Evolutionary conservation across 2,797 vertebrate genomes (phyloP).

Genomic region (Cottoperca gobio): DNA sequence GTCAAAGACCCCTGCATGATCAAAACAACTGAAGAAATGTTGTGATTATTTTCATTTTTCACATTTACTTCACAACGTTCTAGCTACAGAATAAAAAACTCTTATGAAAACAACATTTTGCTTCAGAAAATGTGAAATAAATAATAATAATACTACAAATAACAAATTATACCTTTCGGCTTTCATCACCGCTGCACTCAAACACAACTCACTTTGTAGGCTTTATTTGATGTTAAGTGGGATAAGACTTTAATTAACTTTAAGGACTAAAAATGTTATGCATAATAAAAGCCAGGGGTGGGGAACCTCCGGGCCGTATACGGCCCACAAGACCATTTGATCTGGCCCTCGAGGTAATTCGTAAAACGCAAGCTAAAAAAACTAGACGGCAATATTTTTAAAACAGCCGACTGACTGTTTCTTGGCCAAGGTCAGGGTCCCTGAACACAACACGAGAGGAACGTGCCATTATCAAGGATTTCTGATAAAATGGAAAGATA

Average conservation of each 20-base stretch:
- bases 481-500: no score
- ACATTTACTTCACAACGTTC: neutral
- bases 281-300: neutral
- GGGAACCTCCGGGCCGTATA: no score
- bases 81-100: neutral
- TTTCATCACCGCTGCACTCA: neutral
- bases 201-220: neutral
- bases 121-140: neutral
- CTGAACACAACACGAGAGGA: no score
- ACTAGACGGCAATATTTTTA: no score
- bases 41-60: no score
- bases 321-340: no score
- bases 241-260: neutral
- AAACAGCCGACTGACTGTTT: no score
- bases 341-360: no score
- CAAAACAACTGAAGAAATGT: conserved; percentile 13
- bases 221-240: neutral
- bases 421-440: no score
- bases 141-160: neutral
- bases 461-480: no score
- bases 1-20: neutral
- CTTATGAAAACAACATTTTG: neutral
- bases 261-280: neutral
- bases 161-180: neutral
- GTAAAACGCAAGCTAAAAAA: no score